Percentiles rank a stretch among this genome's conserved stretches.
These are phyloP conservation scores for Leptopterna dolabrata DNA, from an alignment of 2,888 invertebrate species.

Conservation along the genomic window DNA sequence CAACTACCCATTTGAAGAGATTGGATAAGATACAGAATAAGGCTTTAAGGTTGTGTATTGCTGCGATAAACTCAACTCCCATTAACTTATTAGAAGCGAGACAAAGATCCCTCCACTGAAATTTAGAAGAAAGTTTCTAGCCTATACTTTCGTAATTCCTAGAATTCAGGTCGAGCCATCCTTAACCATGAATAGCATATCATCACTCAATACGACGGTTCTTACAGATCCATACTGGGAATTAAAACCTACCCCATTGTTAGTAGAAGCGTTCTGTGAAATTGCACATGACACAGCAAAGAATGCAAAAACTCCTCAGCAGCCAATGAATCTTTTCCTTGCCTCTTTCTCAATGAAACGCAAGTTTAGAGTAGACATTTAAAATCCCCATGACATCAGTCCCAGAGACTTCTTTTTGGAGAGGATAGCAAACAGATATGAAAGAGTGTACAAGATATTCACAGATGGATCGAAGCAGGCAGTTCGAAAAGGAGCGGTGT, in stretches of 20 bases:
- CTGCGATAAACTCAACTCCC: slow-evolving; percentile 31
- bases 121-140: neutral
- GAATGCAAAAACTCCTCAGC: too few relatives aligned
- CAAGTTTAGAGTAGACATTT: too few relatives aligned
- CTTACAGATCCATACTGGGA: neutral
- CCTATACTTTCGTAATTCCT: neutral
- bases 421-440: too few relatives aligned
- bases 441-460: too few relatives aligned
- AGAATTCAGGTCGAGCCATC: neutral
- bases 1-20: neutral
- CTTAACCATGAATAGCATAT: neutral
- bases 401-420: too few relatives aligned
- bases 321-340: too few relatives aligned
- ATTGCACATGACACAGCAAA: neutral
- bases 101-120: neutral
- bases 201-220: neutral
- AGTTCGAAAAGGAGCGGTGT: too few relatives aligned
- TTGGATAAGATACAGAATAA: slow-evolving; percentile 7
- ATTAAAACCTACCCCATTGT: neutral
- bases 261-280: neutral
- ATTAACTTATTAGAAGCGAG: neutral
- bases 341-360: too few relatives aligned
- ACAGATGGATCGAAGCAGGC: too few relatives aligned
- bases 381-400: too few relatives aligned
- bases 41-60: slow-evolving; percentile 21